Base-by-base conservation (phyloP, 2,797 vertebrate species). In the Tapirus indicus region DNA sequence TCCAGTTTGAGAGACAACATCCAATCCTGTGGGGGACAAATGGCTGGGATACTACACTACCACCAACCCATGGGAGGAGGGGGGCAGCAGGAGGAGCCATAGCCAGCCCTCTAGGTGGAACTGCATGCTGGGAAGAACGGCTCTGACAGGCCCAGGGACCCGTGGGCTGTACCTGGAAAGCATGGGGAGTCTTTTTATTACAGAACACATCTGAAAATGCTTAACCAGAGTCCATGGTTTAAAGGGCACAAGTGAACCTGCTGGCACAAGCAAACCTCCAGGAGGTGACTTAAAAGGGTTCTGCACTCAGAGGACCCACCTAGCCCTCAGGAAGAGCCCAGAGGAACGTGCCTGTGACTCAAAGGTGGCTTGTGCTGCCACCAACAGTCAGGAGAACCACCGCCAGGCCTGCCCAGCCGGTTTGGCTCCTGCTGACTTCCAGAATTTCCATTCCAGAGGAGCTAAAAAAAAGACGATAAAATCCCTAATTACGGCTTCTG, bases 331-430 rank as follows among this genome's bases (percentile, higher is more conserved):
- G 56, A 60, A 44, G 69, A 8, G 25, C 56, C 32, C 2, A 0
- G 38, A 23, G 74, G 41, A 38, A 49, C 7, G 1, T 1, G 52
- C 38, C 21, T 3, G 7, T 52, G 77, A 69, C 94, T 86, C 78
- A 80, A 69, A 97, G 85, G 64, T 27, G 29, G 88, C 64, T 68
- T 91, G 7, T 87, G 94, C 90, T 84, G 88, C 93, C 88, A 91
- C 77, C 96, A 91, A 18, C 78, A 86, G 89, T 84, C 78, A 69
- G 52, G 35, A 54, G 58, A 74, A 54, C 47, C 20, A 25, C 12
- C n/a, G n/a, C 47, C 94, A 29, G 44, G 38, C 60, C 82, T 77
- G 60, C 49, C 62, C 27, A 27, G 32, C 35, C 32, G 5, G 21
- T 86, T 13, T 47, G 74, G 71, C 84, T 92, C 41, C 83, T 29